These are phyloP conservation scores for Nansenia antarctica DNA, from an alignment of 2,113 vertebrate genomes.

Conservation along the genomic window DNA sequence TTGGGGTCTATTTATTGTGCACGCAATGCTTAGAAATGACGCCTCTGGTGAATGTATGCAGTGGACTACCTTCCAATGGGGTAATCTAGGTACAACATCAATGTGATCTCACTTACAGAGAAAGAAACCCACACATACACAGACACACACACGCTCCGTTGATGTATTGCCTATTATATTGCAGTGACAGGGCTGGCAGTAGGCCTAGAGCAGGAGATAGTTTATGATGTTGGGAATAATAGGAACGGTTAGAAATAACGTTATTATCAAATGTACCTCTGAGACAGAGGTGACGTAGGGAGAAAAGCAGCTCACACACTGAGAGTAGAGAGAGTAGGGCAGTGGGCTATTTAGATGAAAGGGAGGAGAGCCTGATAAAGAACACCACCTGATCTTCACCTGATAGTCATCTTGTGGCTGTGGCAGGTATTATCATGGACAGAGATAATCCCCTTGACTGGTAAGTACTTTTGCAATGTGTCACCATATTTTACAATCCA, in stretches of 20 bases:
- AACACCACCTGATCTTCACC: no score
- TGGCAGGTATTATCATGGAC: no score
- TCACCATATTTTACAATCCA: no score
- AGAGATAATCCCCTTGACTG: no score
- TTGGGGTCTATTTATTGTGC: no score
- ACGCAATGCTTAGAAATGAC: no score
- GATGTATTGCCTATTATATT: constrained; percentile 60
- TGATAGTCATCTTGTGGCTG: no score
- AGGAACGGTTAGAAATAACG: constrained; percentile 62
- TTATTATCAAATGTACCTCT: constrained; percentile 52
- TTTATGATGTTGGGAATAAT: constrained; percentile 64
- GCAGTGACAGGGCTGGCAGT: constrained; percentile 51
- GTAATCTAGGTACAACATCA: no score
- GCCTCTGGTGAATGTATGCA: no score
- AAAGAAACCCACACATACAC: constrained; percentile 18
- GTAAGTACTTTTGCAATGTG: no score
- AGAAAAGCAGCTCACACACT: not conserved
- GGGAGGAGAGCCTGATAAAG: no score
- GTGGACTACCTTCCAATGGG: no score
- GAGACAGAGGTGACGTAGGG: constrained; percentile 38
- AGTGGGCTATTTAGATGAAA: not conserved
- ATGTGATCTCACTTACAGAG: not conserved
- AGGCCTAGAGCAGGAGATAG: constrained; percentile 50
- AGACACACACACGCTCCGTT: constrained; percentile 34
- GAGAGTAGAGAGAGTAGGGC: constrained; percentile 14